Evolutionary conservation across 2,888 invertebrate species (phyloP), one percentile per base, ranked within the genome.

Genomic region (Pherbina coryleti): DNA sequence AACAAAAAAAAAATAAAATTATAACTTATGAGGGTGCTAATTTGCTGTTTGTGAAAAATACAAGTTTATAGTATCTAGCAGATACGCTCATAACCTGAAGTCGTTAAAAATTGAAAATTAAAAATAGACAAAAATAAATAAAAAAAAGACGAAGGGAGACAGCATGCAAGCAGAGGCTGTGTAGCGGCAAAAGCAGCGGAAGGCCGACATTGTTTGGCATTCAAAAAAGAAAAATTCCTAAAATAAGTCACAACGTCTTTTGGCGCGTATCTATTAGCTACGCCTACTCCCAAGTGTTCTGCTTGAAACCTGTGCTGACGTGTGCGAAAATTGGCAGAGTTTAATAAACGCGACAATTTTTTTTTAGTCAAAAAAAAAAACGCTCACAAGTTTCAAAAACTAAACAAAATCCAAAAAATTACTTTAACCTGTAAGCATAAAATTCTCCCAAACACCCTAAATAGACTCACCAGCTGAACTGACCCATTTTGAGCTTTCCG

Each of bases 241-340:
- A 22, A 60, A 28, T 60, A 28, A 60, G 60, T 17, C 9, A 25
- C 14, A 57, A 22, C 55, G 19, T 22, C 4, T 60, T 60, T 60
- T 60, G 60, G 60, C 60, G 60, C 60, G 60, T 60, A 60, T 25
- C 60, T 60, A 60, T 28, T 60, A 19, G 60, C 25, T 25, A 28
- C 60, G 28, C 60, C 60, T 60, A 60, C 60, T 11, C 22, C 25
- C 55, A 28, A 60, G 8, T 2, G 2, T 57, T 8, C 3, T 57
- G 22, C 19, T 9, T 57, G 22, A 57, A 57, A 28, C 17, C 14
- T 9, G 60, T 22, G 60, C 60, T 60, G 28, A 9, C 25, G 22
- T 25, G 14, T 57, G 25, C 19, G 11, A 57, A 25, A 57, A 28
- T 28, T 28, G 28, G 60, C 28, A 60, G 28, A 28, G 25, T 60